Conservation (phyloP, 2,888 invertebrate genomes). For the Epiblema foenella region DNA sequence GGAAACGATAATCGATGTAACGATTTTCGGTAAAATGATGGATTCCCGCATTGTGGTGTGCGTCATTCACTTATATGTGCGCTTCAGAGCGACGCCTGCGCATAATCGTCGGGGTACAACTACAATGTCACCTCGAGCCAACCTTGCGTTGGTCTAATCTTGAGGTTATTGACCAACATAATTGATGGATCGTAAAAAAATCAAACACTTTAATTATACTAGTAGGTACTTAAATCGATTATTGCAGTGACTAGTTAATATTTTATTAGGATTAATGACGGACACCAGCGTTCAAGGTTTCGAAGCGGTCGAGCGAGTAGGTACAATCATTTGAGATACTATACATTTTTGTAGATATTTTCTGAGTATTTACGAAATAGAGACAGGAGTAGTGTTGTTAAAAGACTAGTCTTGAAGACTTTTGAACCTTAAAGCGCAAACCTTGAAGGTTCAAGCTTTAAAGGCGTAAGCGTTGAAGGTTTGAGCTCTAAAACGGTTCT, state of each 20-base stretch:
- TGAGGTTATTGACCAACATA: slow-evolving; percentile 63
- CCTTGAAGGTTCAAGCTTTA: no score
- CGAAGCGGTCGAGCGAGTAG: not conserved
- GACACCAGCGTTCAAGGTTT: slow-evolving; percentile 25
- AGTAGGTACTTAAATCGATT: slow-evolving; percentile 28
- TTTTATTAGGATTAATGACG: slow-evolving; percentile 26
- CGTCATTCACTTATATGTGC: slow-evolving; percentile 34
- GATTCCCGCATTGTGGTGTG: slow-evolving; percentile 25
- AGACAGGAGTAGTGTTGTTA: no score
- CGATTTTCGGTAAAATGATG: no score
- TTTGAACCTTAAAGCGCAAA: no score
- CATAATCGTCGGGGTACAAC: slow-evolving; percentile 59
- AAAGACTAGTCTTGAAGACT: no score
- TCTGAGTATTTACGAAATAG: no score
- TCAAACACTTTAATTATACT: slow-evolving; percentile 28
- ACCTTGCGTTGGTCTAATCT: slow-evolving; percentile 69
- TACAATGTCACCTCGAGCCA: slow-evolving; percentile 70
- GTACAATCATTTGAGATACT: not conserved
- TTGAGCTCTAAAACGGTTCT: no score
- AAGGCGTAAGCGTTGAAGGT: no score
- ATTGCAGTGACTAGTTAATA: slow-evolving; percentile 28
- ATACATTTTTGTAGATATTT: not conserved
- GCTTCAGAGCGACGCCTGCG: slow-evolving; percentile 58
- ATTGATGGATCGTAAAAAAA: slow-evolving; percentile 54
- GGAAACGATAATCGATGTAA: no score